Evolutionary conservation across 2,113 vertebrate genomes (phyloP).

Genomic region (Spilogale gracilis): DNA sequence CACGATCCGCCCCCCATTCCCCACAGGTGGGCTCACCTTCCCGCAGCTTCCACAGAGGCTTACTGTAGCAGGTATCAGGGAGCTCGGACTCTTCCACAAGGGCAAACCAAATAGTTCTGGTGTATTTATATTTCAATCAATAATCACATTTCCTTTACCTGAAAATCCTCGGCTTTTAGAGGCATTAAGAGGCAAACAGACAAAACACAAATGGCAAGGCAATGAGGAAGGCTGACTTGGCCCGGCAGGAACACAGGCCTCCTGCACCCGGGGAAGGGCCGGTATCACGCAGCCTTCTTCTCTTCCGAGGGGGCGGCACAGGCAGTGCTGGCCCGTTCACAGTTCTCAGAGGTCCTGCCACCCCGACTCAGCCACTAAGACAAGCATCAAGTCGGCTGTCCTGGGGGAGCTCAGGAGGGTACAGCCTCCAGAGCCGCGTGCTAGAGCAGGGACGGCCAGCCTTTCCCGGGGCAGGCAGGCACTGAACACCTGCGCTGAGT

Average conservation of each 20-base stretch:
- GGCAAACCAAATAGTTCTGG: neutral
- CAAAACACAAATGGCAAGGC: neutral
- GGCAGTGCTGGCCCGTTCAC: neutral
- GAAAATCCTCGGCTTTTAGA: neutral
- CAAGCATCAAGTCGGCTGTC: neutral
- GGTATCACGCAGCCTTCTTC: neutral
- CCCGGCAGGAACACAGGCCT: neutral
- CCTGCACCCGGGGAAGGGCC: neutral
- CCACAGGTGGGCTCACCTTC: neutral
- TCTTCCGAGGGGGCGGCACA: neutral
- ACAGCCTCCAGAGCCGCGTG: accelerated
- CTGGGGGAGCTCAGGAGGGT: neutral
- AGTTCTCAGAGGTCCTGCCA: neutral
- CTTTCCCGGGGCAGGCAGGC: neutral
- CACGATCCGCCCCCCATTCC: neutral
- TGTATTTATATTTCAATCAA: neutral
- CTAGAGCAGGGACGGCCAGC: neutral
- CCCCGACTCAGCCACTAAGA: neutral
- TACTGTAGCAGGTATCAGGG: neutral
- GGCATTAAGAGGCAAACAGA: neutral
- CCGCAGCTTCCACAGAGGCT: neutral
- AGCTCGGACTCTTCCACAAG: neutral
- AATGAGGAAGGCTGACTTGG: neutral
- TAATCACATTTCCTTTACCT: neutral
- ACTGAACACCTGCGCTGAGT: too few relatives aligned